Evolutionary conservation across 1,140 invertebrate species (phyloP).

Genomic region (Plodia interpunctella): DNA sequence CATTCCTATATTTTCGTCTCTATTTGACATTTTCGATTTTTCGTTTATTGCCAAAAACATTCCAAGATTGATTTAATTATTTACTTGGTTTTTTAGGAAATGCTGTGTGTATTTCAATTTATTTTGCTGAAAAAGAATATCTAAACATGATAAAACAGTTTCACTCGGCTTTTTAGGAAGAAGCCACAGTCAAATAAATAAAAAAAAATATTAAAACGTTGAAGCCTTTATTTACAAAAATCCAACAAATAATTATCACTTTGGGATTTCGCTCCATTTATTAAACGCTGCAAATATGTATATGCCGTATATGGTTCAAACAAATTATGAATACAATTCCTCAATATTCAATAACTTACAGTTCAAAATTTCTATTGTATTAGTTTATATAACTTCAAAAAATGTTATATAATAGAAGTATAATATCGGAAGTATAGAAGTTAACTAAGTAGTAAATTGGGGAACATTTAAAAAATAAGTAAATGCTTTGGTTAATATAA

Average conservation of each 20-base stretch:
- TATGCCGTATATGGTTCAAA: conserved; percentile 46
- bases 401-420: conserved; percentile 9
- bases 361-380: conserved; percentile 29
- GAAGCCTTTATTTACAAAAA: conserved; percentile 77
- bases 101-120: no score
- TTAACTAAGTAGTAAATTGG: neutral
- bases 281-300: conserved; percentile 68
- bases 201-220: conserved; percentile 58
- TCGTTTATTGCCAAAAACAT: no score
- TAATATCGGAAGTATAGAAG: conserved; percentile 29
- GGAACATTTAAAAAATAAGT: conserved; percentile 2
- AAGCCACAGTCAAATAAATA: no score
- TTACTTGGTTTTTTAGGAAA: no score
- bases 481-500: neutral
- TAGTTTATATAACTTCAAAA: neutral
- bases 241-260: conserved; percentile 76
- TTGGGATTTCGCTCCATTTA: conserved; percentile 73
- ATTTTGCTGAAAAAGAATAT: no score
- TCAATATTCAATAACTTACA: conserved; percentile 15
- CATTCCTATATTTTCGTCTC: no score
- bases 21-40: no score
- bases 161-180: no score
- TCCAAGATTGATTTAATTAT: no score
- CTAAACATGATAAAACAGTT: no score
- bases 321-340: conserved; percentile 69